Percentiles rank a stretch among this genome's conserved stretches.
Evolutionary conservation across 2,888 invertebrate genomes (phyloP).

Genomic region (Drosophila hamatofila): DNA sequence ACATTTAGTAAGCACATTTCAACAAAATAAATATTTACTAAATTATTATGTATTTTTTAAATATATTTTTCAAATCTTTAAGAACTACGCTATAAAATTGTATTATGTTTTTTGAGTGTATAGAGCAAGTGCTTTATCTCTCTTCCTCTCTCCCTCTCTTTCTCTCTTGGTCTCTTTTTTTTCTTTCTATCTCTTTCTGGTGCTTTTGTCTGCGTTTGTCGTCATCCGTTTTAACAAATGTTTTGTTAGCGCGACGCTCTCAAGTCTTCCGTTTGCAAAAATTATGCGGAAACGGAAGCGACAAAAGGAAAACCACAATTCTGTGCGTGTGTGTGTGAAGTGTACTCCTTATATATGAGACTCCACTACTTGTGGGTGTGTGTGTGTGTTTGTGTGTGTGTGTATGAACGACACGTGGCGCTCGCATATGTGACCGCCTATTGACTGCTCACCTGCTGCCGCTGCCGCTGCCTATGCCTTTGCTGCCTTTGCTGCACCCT

Average conservation of each 20-base stretch:
- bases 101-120: not conserved
- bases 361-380: conserved; percentile 1
- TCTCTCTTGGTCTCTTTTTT: not conserved
- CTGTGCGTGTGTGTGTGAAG: conserved; percentile 40
- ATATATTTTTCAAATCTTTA: too few relatives aligned
- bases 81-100: not conserved
- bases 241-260: conserved; percentile 71
- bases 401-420: conserved; percentile 49
- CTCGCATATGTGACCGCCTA: conserved; percentile 34
- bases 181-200: conserved; percentile 1
- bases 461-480: conserved; percentile 19
- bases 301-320: conserved; percentile 83
- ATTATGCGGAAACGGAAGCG: conserved; percentile 81
- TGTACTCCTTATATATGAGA: conserved; percentile 1
- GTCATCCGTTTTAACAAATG: conserved; percentile 77
- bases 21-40: too few relatives aligned
- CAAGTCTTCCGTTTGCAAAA: conserved; percentile 72
- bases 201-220: conserved; percentile 71
- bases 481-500: conserved; percentile 30
- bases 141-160: not conserved
- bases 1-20: too few relatives aligned
- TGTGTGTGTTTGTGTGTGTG: conserved; percentile 15
- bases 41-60: too few relatives aligned
- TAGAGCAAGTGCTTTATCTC: not conserved
- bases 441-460: conserved; percentile 37